Evolutionary conservation across 2,113 vertebrate species (phyloP), one percentile per base, ranked within the genome.

Genomic region (Caranx melampygus): DNA sequence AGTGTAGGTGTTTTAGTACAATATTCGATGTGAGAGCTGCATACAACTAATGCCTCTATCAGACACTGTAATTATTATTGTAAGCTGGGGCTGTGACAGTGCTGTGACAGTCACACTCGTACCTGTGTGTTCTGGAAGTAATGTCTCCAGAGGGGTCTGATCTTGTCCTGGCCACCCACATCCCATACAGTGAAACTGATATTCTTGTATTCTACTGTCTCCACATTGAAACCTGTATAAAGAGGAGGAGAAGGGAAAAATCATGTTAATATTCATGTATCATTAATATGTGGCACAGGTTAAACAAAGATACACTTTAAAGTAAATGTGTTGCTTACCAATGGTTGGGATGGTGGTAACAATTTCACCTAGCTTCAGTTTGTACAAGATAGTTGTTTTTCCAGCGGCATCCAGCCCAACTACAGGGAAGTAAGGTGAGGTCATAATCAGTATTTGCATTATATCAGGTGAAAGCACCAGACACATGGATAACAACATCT

Each of bases 331-430:
- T 54, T 4, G 9, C 96, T 95, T 92, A 98, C 97, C 97, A 68
- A 99, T 98, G 78, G 97, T 98, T 86, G 97, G 97, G 92, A 98
- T 99, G 77, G 97, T 98, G 82, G 97, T 99, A 81, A 99, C 97
- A 21, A 98, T 96, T 93, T 99, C 97, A 2, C 97, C 97, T 40
- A 99, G 94, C 87, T 99, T 99, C 86, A 99, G 90, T 90, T 98
- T 98, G 93, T 99, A 99, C 75, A 99, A 94, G 86, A 99, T 98
- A n/a, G 97, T 99, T 9, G 97, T 99, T 95, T 99, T 99, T 40
- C 97, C 97, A 0, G 97, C 97, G 3, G 97, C 97, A 71, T 99
- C 97, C 88, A 99, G 92, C 64, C 98, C 97, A 89, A 99, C 97
- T 98, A 79, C 35, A 93, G 72, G 21, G 16, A 47, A 34, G 47